Evolutionary conservation across 2,797 vertebrate species (phyloP).

Genomic region (Crypturellus tataupa): DNA sequence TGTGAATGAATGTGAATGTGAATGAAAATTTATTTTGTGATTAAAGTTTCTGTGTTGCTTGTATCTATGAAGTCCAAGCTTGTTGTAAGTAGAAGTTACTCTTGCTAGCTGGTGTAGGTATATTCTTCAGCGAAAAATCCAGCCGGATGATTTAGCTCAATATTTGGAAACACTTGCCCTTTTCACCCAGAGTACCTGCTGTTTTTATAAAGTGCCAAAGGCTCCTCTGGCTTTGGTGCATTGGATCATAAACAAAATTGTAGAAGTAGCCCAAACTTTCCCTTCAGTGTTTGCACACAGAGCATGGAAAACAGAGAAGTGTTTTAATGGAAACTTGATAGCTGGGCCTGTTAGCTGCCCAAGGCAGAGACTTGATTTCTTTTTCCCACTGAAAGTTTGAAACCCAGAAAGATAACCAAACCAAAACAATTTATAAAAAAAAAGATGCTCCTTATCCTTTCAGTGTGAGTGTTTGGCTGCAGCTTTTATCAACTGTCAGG

Average conservation of each 20-base stretch:
- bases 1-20: background rate
- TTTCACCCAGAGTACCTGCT: background rate
- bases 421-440: background rate
- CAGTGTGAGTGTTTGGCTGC: background rate
- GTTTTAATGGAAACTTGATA: background rate
- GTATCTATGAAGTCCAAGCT: rapidly evolving
- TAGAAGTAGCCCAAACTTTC: rapidly evolving
- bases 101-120: rapidly evolving
- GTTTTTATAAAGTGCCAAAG: background rate
- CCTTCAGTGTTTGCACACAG: rapidly evolving
- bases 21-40: background rate
- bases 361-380: background rate
- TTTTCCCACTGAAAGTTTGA: background rate
- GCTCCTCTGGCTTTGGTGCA: rapidly evolving
- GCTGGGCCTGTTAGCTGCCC: background rate
- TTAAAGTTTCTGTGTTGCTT: background rate
- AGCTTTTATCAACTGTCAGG: background rate
- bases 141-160: background rate
- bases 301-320: rapidly evolving
- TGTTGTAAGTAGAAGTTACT: rapidly evolving
- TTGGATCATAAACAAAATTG: background rate
- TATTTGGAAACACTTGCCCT: rapidly evolving
- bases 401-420: background rate
- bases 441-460: background rate
- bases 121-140: background rate